Evolutionary conservation across 2,888 invertebrate genomes (phyloP), one percentile per base, ranked within the genome.

Genomic region (Cotesia congregata): DNA sequence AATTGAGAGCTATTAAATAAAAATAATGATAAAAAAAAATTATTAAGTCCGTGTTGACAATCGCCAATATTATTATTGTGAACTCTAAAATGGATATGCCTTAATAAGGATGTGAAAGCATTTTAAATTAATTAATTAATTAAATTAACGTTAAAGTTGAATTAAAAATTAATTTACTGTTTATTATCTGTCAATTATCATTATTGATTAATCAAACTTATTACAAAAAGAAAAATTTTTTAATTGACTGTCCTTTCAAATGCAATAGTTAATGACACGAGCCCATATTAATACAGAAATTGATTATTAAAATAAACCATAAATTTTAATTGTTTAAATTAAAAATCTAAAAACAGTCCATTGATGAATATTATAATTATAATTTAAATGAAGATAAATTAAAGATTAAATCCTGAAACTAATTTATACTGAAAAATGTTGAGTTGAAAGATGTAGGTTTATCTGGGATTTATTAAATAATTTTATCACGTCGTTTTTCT

Each of bases 1-100:
- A 50, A 50, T 50, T 50, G 7, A 72, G 41, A 72, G 9, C 65
- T 78, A 81, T 80, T 83, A 80, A 76, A 80, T 85, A 86, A 86
- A 85, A 83, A 83, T 85, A 85, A 77, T 78, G 73, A 74, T 77
- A 74, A 77, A 75, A 72, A n/a, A 75, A 83, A 82, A 83, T 83
- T 83, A 82, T 86, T 84, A 86, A 86, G 85, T 87, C 83, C 86
- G 85, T 87, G 85, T 87, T 86, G 86, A 87, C 87, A 85, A 86
- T 86, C 86, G 86, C 83, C 62, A 62, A 62, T 62, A 62, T 15
- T 84, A 83, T 85, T 85, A 83, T 86, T 86, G 83, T 83, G 81
- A 85, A 83, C 84, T 86, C 83, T 80, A 78, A 79, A 77, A 65
- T 77, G 78, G 80, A 80, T 79, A 83, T 83, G 82, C 83, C 82